phyloP scores from a whole-genome alignment of 2,113 vertebrate species.

The Macquaria ambigua region DNA sequence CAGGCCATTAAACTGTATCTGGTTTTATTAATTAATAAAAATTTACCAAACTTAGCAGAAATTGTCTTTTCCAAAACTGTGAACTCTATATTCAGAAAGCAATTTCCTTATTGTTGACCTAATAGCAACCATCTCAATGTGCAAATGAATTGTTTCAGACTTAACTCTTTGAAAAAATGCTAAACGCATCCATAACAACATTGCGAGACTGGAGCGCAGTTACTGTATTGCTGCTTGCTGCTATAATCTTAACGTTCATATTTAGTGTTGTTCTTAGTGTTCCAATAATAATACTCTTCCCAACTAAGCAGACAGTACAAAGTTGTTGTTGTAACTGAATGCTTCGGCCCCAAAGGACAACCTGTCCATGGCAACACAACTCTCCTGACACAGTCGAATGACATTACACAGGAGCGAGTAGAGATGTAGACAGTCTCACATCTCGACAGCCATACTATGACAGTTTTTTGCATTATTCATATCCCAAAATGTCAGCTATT shows the following conservation, averaged over 20 bases:
- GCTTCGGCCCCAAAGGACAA: constrained; percentile 31
- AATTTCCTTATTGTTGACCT: not conserved
- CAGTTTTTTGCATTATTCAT: constrained; percentile 34
- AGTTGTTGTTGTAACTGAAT: constrained; percentile 45
- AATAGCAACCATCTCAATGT: not conserved
- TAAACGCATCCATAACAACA: not conserved
- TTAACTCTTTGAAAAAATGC: not conserved
- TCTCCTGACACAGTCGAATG: constrained; percentile 21
- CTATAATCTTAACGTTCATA: not conserved
- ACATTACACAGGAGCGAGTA: not conserved
- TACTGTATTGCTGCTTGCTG: constrained; percentile 4
- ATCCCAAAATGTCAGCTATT: constrained; percentile 17
- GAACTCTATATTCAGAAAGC: not conserved
- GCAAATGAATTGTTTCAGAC: too few species aligned
- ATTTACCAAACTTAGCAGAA: not conserved
- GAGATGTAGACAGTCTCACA: constrained; percentile 26
- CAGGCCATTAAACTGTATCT: not conserved
- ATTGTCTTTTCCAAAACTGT: not conserved
- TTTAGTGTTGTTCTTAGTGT: not conserved
- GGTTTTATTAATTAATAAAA: not conserved
- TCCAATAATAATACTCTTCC: not conserved
- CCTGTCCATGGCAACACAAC: constrained; percentile 44
- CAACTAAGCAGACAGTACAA: not conserved
- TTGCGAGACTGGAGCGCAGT: not conserved
- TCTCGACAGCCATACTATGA: not conserved